These are phyloP conservation scores for cattle (Bos taurus) DNA, from an alignment of 2,113 vertebrate genomes.

Conservation along the genomic window ARS-UCD2.0 NC_037351.1:34584501-34585000, in stretches of 20 bases:
- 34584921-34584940: not conserved
- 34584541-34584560: not conserved
- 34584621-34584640: not conserved
- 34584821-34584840: constrained; percentile 93
- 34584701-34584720: constrained; percentile 58
- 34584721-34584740: constrained; percentile 92
- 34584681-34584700: not conserved
- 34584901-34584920: constrained; percentile 88
- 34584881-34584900: constrained; percentile 95
- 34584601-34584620: not conserved
- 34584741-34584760: constrained; percentile 95
- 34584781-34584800: constrained; percentile 95
- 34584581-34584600: not conserved
- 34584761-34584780: constrained; percentile 91
- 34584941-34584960: not conserved
- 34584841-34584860: constrained; percentile 97
- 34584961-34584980: not conserved
- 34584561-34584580: not conserved
- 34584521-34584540: not conserved
- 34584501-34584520: not conserved
- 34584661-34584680: not conserved
- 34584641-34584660: not conserved
- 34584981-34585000: not conserved
- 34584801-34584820: constrained; percentile 97
- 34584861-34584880: constrained; percentile 99